Conservation (phyloP, 2,888 invertebrate species). For the Epinotia demarniana region DNA sequence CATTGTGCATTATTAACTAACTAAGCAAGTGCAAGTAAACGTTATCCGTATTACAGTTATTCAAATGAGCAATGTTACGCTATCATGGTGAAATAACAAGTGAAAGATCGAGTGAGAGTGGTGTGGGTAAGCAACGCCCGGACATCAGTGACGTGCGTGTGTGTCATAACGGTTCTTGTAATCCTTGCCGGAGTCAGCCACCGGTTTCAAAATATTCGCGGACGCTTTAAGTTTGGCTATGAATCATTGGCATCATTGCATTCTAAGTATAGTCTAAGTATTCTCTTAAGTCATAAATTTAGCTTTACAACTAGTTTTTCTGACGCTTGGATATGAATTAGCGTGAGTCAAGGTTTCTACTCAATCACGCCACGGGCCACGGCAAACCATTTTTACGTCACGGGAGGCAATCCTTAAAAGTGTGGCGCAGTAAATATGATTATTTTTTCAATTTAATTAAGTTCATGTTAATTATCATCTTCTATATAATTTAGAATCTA, state of each 20-base stretch:
- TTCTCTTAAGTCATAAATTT: not conserved
- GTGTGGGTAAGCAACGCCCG: conserved; percentile 9
- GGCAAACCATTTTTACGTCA: too few relatives aligned
- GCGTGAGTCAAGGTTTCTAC: too few relatives aligned
- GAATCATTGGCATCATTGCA: conserved; percentile 23
- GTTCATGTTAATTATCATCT: too few relatives aligned
- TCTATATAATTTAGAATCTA: too few relatives aligned
- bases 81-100: conserved; percentile 20
- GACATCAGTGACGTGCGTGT: conserved; percentile 28
- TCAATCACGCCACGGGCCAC: too few relatives aligned
- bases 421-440: too few relatives aligned
- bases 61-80: conserved; percentile 6
- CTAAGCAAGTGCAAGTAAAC: not conserved
- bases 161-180: conserved; percentile 36
- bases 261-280: not conserved
- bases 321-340: too few relatives aligned
- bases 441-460: too few relatives aligned
- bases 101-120: conserved; percentile 2
- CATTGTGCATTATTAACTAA: not conserved
- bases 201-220: conserved; percentile 9
- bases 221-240: conserved; percentile 9
- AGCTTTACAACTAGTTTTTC: too few relatives aligned
- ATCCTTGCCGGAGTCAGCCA: conserved; percentile 18
- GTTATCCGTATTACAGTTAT: not conserved
- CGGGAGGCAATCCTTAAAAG: too few relatives aligned